phyloP scores from a whole-genome alignment of 2,113 vertebrate species.

The Megaceryle torquata region DNA sequence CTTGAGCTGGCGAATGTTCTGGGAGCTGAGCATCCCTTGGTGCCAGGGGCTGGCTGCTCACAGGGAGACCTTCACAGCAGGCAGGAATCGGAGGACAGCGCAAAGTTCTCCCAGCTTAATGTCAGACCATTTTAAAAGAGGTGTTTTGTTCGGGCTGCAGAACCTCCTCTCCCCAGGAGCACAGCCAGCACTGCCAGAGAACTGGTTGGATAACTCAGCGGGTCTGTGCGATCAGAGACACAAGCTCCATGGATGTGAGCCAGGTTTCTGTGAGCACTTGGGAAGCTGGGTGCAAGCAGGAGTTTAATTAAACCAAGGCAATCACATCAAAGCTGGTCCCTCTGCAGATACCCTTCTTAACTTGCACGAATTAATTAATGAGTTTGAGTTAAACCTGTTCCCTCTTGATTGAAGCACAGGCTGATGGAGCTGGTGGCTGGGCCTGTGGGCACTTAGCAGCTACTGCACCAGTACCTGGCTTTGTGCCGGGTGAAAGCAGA shows the following conservation, averaged over 20 bases:
- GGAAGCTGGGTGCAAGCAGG: background rate
- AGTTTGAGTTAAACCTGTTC: background rate
- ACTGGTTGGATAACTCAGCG: background rate
- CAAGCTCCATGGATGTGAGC: background rate
- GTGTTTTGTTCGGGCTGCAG: fast-evolving
- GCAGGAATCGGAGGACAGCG: background rate
- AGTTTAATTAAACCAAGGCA: conserved; percentile 44
- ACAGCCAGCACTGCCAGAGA: background rate
- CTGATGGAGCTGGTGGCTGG: background rate
- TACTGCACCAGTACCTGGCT: background rate
- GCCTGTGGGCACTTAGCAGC: background rate
- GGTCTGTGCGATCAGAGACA: background rate
- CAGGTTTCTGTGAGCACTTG: background rate
- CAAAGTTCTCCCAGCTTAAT: background rate
- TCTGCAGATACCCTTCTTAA: background rate
- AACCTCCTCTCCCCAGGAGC: background rate
- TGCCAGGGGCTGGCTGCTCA: fast-evolving
- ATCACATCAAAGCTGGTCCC: conserved; percentile 23
- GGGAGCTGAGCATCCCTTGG: background rate
- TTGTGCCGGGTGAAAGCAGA: background rate
- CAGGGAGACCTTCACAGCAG: background rate
- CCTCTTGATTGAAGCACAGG: background rate
- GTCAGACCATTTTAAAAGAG: background rate
- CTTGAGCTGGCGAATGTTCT: background rate
- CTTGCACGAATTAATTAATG: background rate